Conservation (phyloP, 2,888 invertebrate genomes). For the Craniophora ligustri region DNA sequence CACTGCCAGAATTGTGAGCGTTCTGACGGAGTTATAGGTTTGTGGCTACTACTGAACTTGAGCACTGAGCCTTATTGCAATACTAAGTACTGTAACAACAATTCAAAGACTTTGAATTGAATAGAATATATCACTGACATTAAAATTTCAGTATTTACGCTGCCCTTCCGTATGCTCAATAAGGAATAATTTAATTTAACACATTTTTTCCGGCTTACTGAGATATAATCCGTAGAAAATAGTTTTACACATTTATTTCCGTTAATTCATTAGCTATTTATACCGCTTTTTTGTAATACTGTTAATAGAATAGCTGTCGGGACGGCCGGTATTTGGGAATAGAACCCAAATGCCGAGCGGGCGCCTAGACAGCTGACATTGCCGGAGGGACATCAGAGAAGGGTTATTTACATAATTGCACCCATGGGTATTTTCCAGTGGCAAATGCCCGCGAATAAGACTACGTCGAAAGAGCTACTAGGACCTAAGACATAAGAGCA, state of each 20-base stretch:
- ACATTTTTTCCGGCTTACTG: no score
- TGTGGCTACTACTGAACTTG: constrained; percentile 47
- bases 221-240: no score
- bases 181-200: no score
- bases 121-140: no score
- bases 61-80: no score
- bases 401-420: constrained; percentile 48
- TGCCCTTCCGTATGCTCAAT: no score
- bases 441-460: constrained; percentile 13
- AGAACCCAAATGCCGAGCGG: constrained; percentile 4
- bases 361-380: constrained; percentile 15
- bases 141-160: no score
- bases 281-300: constrained; percentile 1
- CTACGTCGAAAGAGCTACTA: constrained; percentile 3
- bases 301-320: constrained; percentile 21
- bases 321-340: no score
- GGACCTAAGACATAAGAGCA: constrained; percentile 23
- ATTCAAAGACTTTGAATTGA: no score
- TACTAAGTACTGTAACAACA: no score
- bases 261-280: not conserved
- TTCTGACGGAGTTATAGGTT: constrained; percentile 58
- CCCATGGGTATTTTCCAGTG: constrained; percentile 33
- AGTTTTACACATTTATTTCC: no score
- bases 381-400: not conserved
- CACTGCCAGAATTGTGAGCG: constrained; percentile 46